These are phyloP conservation scores for Procambarus clarkii DNA, from an alignment of 1,140 invertebrate species.

Conservation along the genomic window DNA sequence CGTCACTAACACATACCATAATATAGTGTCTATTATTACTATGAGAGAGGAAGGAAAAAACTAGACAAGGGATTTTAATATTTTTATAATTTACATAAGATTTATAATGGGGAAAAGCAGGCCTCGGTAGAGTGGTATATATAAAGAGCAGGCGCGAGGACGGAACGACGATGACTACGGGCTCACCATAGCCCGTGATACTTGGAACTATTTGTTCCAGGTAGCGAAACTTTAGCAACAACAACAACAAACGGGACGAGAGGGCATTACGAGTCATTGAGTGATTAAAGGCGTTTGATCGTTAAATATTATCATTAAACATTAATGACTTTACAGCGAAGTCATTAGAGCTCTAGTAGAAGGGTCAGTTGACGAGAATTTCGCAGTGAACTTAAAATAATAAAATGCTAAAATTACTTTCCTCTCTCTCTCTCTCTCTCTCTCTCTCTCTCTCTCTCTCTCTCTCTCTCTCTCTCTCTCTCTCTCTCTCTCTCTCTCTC, in stretches of 20 bases:
- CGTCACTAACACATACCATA: not conserved
- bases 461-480: not conserved
- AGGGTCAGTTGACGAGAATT: not conserved
- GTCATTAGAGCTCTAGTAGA: no score
- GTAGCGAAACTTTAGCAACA: no score
- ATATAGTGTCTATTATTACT: not conserved
- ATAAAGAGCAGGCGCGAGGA: not conserved
- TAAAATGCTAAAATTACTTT: not conserved
- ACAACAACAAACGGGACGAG: no score
- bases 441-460: not conserved
- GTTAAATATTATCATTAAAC: no score
- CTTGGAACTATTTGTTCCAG: no score
- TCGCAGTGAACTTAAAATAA: no score
- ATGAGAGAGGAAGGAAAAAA: not conserved
- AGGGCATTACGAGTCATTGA: no score
- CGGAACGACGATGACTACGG: no score
- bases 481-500: not conserved
- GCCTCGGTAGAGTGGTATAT: not conserved
- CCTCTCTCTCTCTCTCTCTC: not conserved
- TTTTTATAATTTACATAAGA: not conserved
- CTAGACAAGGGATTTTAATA: not conserved
- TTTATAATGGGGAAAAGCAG: constrained; percentile 40
- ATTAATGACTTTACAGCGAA: no score
- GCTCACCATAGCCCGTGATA: no score
- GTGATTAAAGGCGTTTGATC: no score